phyloP scores from a whole-genome alignment of 2,113 vertebrate genomes.

The Girardinichthys multiradiatus region DNA sequence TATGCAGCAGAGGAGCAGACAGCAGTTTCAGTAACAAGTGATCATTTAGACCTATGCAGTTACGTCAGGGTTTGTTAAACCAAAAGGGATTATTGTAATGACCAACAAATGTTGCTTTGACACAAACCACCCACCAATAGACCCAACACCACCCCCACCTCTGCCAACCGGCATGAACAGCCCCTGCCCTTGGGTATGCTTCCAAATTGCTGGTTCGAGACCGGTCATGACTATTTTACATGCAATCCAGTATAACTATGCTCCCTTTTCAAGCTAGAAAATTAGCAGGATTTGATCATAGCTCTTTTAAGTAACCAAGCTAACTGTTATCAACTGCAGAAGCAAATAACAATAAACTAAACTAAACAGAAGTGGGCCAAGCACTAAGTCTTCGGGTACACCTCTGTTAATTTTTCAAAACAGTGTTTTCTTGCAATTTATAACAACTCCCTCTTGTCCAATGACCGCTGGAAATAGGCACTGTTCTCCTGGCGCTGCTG shows the following conservation, averaged over 20 bases:
- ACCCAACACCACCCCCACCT: background rate
- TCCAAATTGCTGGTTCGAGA: background rate
- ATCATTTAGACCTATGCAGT: slow-evolving; percentile 31
- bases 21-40: slow-evolving; percentile 56
- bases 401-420: background rate
- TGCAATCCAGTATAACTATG: background rate
- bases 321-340: background rate
- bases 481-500: no score
- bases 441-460: no score
- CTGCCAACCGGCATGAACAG: background rate
- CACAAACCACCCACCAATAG: background rate
- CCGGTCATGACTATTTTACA: background rate
- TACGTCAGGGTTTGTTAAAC: background rate
- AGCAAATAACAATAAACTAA: background rate
- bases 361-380: background rate
- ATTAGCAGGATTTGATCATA: background rate
- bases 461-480: no score
- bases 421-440: no score
- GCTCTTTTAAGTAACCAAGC: no score
- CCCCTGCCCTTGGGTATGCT: background rate
- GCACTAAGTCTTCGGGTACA: background rate
- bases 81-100: background rate
- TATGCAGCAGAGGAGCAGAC: slow-evolving; percentile 63
- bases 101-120: slow-evolving; percentile 4
- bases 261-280: background rate